Evolutionary conservation across 2,888 invertebrate species (phyloP), one percentile per base, ranked within the genome.

Genomic region (Eristalis tenax): DNA sequence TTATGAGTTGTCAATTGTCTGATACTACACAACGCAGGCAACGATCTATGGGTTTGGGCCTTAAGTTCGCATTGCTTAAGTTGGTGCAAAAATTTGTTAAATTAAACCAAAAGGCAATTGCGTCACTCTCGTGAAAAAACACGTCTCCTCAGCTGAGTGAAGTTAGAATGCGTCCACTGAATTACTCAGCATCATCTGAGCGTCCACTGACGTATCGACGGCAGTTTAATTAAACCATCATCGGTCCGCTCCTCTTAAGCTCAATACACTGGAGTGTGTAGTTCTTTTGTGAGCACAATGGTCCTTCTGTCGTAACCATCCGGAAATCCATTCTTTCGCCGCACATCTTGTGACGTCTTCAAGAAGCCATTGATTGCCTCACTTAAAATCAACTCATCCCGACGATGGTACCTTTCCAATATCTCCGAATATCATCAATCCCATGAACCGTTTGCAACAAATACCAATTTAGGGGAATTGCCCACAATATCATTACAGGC

Each of bases 401-500:
- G 32, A 18, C 43, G 57, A 78, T 65, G 32, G 66, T 77, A 77
- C n/a, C 18, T 56, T 18, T 59, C 59, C 56, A 28, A 75, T 71
- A 68, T 83, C 79, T 78, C 18, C 18, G 26, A 23, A 26, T 26
- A 26, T 70, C 65, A 79, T 76, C 75, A 56, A 68, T 78, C 74
- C 83, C 69, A 82, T 78, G 66, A 87, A 75, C 66, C 59, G 77
- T 82, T 82, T 66, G 63, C 18, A 61, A 71, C 64, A 73, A 87
- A 83, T 83, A 68, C 75, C 87, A 87, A 87, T 83, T 87, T 87
- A 83, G 65, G 79, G 73, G 83, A 87, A 87, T 87, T 83, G 69
- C 83, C 83, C 87, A 79, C 87, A 83, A 83, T 87, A 87, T 80
- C 87, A 87, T 87, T 83, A 87, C 68, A 40, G 79, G 28, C 75